Percentiles rank a stretch among this genome's conserved stretches.
These are phyloP conservation scores for Teleogryllus occipitalis DNA, from an alignment of 1,140 invertebrate genomes.

Conservation along the genomic window DNA sequence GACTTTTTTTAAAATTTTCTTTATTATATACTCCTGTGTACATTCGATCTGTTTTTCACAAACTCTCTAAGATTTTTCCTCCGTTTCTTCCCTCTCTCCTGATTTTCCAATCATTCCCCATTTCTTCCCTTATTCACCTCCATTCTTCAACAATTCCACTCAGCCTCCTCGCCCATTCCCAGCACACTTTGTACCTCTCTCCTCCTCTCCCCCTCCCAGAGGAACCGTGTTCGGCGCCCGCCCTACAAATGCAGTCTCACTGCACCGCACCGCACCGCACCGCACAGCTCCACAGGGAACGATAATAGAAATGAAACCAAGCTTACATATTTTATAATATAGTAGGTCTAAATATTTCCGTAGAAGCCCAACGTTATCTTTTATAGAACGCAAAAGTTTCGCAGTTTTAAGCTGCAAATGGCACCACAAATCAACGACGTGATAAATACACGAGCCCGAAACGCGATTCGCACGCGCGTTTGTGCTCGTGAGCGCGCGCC, in stretches of 20 bases:
- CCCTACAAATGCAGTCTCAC: background rate
- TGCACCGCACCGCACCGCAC: background rate
- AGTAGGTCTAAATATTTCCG: background rate
- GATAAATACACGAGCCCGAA: background rate
- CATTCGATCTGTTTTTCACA: too few relatives aligned
- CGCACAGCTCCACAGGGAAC: background rate
- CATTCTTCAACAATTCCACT: background rate
- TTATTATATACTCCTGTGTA: too few relatives aligned
- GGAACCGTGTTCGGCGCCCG: background rate
- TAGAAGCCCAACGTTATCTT: background rate
- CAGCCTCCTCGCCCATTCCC: background rate
- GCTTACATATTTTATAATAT: background rate
- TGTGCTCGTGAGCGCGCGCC: too few relatives aligned
- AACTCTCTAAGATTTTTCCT: too few relatives aligned
- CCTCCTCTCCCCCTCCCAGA: background rate
- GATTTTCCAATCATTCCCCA: too few relatives aligned
- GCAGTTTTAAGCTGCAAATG: background rate
- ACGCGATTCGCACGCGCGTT: too few relatives aligned
- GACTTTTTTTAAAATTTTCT: too few relatives aligned
- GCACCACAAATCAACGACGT: background rate
- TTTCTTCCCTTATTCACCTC: too few relatives aligned
- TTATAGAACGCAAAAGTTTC: background rate
- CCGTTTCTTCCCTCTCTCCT: too few relatives aligned
- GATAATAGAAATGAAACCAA: slow-evolving; percentile 1
- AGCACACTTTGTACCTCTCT: background rate